These are phyloP conservation scores for Corythornis leucogaster DNA, from an alignment of 2,797 vertebrate genomes.

Conservation along the genomic window DNA sequence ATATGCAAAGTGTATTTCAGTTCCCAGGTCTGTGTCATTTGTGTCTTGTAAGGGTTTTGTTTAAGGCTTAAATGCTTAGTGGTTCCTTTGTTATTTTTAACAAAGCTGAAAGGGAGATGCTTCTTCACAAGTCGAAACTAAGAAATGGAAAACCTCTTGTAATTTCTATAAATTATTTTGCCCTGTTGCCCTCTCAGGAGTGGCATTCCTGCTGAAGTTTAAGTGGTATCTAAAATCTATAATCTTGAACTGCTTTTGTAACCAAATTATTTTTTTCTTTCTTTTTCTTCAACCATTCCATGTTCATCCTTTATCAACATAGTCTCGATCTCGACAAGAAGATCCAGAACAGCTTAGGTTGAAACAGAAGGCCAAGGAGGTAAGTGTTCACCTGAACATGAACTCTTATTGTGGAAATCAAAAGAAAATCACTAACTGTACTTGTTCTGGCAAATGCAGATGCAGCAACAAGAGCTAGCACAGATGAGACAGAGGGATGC, in stretches of 20 bases:
- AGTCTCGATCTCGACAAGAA: conserved; percentile 96
- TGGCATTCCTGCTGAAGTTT: not conserved
- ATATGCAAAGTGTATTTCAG: not conserved
- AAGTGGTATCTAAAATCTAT: not conserved
- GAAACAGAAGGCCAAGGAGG: conserved; percentile 98
- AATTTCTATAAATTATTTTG: not conserved
- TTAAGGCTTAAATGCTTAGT: not conserved
- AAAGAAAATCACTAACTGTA: not conserved
- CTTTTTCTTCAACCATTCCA: not conserved
- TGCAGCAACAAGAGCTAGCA: conserved; percentile 97
- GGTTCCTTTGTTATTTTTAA: not conserved
- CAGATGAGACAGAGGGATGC: conserved; percentile 97
- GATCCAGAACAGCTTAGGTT: conserved; percentile 93
- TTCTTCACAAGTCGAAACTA: not conserved
- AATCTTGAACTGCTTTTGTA: not conserved
- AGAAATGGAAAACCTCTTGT: not conserved
- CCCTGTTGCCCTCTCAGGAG: not conserved
- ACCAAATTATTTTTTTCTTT: not conserved
- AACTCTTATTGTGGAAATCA: not conserved
- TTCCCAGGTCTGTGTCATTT: not conserved
- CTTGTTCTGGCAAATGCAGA: conserved; percentile 78
- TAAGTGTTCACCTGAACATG: conserved; percentile 37
- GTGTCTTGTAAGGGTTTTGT: not conserved
- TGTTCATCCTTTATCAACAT: not conserved
- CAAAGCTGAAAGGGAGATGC: not conserved